Conservation (phyloP, 2,797 vertebrate species). For the Tokudaia tokunoshimensis region DNA sequence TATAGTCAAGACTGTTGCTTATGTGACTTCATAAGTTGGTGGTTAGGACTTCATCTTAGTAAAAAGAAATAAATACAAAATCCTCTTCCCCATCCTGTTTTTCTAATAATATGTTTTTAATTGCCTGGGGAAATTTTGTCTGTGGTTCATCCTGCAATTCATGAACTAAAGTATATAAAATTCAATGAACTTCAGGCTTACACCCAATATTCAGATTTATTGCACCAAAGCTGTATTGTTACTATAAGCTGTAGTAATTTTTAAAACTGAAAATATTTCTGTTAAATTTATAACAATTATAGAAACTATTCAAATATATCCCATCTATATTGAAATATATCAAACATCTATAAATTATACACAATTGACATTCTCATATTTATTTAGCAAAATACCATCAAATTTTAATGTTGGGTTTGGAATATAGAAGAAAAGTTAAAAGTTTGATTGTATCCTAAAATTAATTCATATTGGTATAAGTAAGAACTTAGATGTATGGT, state of each 20-base stretch:
- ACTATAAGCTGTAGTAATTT: background rate
- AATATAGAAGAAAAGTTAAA: background rate
- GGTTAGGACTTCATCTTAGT: conserved; percentile 27
- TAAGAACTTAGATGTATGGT: background rate
- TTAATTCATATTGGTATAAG: background rate
- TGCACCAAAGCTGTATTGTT: background rate
- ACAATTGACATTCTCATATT: background rate
- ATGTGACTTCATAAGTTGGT: background rate
- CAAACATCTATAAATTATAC: conserved; percentile 12
- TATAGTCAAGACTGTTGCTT: conserved; percentile 32
- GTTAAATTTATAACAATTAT: background rate
- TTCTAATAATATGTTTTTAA: conserved; percentile 50
- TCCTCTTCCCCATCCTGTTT: background rate
- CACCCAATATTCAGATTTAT: background rate
- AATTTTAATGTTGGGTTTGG: background rate
- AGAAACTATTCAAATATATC: background rate
- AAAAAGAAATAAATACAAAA: conserved; percentile 7
- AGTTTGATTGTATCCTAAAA: background rate
- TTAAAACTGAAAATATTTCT: background rate
- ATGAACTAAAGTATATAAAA: background rate
- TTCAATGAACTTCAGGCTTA: conserved; percentile 38
- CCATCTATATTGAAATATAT: background rate
- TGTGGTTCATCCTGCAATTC: background rate
- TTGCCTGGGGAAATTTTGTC: background rate
- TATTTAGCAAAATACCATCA: background rate